Evolutionary conservation across 2,888 invertebrate genomes (phyloP), one percentile per base, ranked within the genome.

Genomic region (Frankliniella fusca): DNA sequence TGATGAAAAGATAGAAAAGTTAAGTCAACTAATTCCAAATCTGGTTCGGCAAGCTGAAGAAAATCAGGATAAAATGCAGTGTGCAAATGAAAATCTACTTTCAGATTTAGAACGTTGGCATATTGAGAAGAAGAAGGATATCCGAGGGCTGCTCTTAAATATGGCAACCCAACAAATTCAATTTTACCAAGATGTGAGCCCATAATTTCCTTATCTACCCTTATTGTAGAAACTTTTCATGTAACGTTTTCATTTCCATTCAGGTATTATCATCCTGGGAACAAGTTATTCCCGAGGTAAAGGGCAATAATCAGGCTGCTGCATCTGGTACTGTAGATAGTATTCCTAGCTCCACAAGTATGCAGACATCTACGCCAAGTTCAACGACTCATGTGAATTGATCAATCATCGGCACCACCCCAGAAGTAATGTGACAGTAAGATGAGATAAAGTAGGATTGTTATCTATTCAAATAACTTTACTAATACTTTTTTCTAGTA

Each of bases 21-120:
- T 90, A 82, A 85, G 84, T 81, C 83, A 84, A 80, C 83, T 85
- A 49, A 85, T 86, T 65, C 86, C 86, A 10, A 83, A 85, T 48
- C 83, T 86, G 18, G 85, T 86, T 48, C 84, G 85, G 83, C 85
- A 85, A 65, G 86, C 85, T 11, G 86, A 87, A 88, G 89, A 88
- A 80, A 88, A 87, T 82, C 92, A 92, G 86, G 93, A 93, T 87
- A 90, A 90, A 85, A 88, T 92, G 80, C 93, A 93, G 86, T 92
- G 92, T 86, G 92, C 93, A 0, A 93, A 93, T 86, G 92, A 93
- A 86, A 92, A 92, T 86, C 87, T 93, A 49, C 89, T 92, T 81
- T 92, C 93, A 79, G 93, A 93, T 86, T 87, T 93, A 83, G 91
- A 92, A 81, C 89, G 93, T 83, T 93, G 93, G 93, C 91, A 92